phyloP scores from a whole-genome alignment of 2,113 vertebrate genomes.

The Pelmatolapia mariae region DNA sequence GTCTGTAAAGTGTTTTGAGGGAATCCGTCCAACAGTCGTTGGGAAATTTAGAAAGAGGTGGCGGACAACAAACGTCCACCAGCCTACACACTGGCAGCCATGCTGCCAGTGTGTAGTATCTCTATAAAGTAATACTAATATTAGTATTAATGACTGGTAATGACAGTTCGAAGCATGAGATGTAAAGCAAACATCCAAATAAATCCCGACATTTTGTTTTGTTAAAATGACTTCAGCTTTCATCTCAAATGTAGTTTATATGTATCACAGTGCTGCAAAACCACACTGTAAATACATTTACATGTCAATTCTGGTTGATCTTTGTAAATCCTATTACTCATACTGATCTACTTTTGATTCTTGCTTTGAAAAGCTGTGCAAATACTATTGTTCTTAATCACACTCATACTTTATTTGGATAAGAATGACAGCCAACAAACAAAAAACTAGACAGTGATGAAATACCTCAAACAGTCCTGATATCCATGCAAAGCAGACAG shows the following conservation, averaged over 20 bases:
- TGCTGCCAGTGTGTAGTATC: background rate
- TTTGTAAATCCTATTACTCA: constrained; percentile 27
- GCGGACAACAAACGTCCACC: background rate
- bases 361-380: constrained; percentile 16
- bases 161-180: background rate
- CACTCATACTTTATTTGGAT: constrained; percentile 11
- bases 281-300: background rate
- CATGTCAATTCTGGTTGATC: constrained; percentile 9
- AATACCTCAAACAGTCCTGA: background rate
- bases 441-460: background rate
- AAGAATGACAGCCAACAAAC: constrained; percentile 3
- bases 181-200: background rate
- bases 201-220: background rate
- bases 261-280: background rate
- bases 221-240: background rate
- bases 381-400: constrained; percentile 24
- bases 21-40: background rate
- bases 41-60: background rate
- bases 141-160: background rate
- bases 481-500: background rate
- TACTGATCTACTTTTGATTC: background rate
- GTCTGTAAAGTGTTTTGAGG: background rate
- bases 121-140: background rate
- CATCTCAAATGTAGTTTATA: background rate
- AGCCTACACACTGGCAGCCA: background rate